Percentiles rank a stretch among this genome's conserved stretches.
Evolutionary conservation across 2,888 invertebrate genomes (phyloP).

Genomic region (Sesamia inferens): DNA sequence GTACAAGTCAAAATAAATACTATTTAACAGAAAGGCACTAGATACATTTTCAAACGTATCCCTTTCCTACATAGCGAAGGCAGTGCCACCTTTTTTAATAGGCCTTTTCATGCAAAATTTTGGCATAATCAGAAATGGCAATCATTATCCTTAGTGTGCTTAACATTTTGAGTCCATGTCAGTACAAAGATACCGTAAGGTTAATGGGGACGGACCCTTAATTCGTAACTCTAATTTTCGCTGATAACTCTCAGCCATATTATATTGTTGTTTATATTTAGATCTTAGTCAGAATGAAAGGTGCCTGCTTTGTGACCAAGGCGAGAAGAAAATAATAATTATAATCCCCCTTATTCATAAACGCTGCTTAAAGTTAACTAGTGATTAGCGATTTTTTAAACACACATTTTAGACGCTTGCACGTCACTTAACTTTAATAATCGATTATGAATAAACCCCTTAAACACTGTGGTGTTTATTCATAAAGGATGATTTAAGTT

Average conservation of each 20-base stretch:
- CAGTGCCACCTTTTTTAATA: background rate
- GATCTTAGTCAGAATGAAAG: slow-evolving; percentile 26
- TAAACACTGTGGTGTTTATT: too few species aligned
- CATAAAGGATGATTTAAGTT: too few species aligned
- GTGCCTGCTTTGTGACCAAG: slow-evolving; percentile 16
- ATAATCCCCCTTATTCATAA: slow-evolving; percentile 24
- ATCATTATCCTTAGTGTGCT: too few species aligned
- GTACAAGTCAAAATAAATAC: too few species aligned
- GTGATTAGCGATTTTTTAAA: too few species aligned
- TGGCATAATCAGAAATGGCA: background rate
- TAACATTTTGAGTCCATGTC: background rate
- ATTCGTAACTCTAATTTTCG: slow-evolving; percentile 1
- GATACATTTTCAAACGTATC: background rate
- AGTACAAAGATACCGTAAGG: too few species aligned
- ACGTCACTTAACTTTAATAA: too few species aligned
- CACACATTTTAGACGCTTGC: too few species aligned
- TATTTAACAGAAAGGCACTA: too few species aligned
- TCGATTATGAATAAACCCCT: too few species aligned
- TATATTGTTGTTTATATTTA: slow-evolving; percentile 10
- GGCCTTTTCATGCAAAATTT: background rate
- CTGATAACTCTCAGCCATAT: background rate
- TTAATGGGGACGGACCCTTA: background rate
- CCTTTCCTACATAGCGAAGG: too few species aligned
- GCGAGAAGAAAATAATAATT: slow-evolving; percentile 27
- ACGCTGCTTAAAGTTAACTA: too few species aligned